phyloP scores from a whole-genome alignment of 2,797 vertebrate genomes.

The Clarias laeviceps region DNA sequence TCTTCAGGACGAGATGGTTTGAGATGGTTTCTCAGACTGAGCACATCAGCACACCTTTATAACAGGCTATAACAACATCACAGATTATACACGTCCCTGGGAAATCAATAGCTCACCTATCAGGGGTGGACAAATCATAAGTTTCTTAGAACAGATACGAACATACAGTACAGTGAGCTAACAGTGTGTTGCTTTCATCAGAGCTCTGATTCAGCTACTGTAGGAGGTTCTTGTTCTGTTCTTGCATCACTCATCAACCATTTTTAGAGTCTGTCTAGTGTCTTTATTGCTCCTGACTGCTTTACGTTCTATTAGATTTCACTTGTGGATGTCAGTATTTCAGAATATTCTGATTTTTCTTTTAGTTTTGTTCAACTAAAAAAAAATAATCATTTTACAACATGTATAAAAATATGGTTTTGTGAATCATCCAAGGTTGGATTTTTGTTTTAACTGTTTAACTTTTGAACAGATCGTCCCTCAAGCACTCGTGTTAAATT shows the following conservation, averaged over 20 bases:
- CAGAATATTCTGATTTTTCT: background rate
- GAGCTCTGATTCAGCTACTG: background rate
- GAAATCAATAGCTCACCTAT: background rate
- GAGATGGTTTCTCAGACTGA: background rate
- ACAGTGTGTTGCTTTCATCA: background rate
- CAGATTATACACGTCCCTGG: background rate
- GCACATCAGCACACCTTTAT: background rate
- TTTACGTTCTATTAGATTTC: background rate
- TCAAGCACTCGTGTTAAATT: background rate
- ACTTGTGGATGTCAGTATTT: background rate
- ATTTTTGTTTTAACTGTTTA: background rate
- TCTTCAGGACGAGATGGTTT: no score
- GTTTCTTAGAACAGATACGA: background rate
- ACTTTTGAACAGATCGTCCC: background rate
- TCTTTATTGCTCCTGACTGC: background rate
- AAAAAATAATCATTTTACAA: background rate
- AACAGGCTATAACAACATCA: background rate
- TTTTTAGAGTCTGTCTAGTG: background rate
- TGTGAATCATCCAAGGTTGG: no score
- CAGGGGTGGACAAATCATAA: background rate
- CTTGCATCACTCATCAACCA: background rate
- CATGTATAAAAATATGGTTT: no score
- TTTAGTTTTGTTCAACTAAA: background rate
- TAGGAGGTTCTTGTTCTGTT: background rate
- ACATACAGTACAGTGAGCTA: background rate